phyloP scores from a whole-genome alignment of 2,113 vertebrate species.

The Labeo rohita region DNA sequence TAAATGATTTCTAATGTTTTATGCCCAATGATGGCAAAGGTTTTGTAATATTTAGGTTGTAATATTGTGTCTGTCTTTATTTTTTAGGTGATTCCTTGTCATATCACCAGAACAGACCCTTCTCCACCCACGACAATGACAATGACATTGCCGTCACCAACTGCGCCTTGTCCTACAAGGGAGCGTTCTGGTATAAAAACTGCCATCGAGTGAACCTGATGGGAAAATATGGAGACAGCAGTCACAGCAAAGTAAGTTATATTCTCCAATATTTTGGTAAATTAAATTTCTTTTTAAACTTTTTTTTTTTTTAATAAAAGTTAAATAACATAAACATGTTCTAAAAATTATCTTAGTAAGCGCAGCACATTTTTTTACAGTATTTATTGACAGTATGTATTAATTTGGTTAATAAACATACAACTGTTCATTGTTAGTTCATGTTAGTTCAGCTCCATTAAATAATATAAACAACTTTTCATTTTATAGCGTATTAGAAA shows the following conservation, averaged over 20 bases:
- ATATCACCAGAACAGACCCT: constrained; percentile 90
- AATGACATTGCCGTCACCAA: constrained; percentile 95
- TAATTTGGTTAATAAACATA: no score
- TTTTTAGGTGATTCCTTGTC: constrained; percentile 90
- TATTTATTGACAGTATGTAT: no score
- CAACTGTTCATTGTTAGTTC: not conserved
- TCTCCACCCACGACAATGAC: constrained; percentile 96
- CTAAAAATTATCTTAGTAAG: not conserved
- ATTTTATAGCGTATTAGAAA: no score
- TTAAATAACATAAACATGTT: not conserved
- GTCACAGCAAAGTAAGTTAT: constrained; percentile 89
- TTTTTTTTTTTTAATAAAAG: not conserved
- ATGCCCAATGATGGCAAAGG: not conserved
- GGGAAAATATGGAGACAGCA: constrained; percentile 90
- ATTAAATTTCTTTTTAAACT: no score
- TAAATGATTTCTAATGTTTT: not conserved
- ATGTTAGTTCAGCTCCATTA: no score
- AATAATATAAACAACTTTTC: no score
- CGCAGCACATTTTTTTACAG: no score
- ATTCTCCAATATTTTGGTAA: not conserved
- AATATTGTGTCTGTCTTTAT: not conserved
- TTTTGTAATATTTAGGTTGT: not conserved
- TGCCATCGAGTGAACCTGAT: constrained; percentile 97
- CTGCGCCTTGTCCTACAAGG: constrained; percentile 96
- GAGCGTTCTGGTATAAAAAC: constrained; percentile 98